Base-by-base conservation (phyloP, 2,797 vertebrate genomes). In the Leptatherina wallacei region DNA sequence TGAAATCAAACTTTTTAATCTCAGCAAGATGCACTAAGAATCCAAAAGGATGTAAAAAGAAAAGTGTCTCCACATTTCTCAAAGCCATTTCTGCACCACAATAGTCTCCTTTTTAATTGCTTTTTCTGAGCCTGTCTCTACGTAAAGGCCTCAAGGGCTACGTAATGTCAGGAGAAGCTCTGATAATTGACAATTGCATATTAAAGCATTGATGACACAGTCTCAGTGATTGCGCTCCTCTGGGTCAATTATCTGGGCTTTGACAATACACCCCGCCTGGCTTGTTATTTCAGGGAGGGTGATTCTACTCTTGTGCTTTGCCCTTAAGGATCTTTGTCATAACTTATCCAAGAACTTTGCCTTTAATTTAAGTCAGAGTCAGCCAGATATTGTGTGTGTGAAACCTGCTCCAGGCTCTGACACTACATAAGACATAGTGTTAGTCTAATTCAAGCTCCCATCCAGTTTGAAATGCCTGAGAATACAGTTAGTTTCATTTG, bases 191-290 rank as follows among this genome's bases (percentile, higher is more conserved):
- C 87, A 80, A 82, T 82, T 77, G 76, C 89, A 88, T 89, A 92
- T 92, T 90, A 90, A 92, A 92, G 84, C 82, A 84, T 84, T 91
- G 81, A 91, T 89, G 83, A 83, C 82, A 75, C 77, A 71, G 74
- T 66, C 68, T 79, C 68, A 68, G 78, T 71, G 84, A 91, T 85
- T 84, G 81, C 69, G 60, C 73, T 89, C 75, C 88, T 89, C 81
- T 52, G 68, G 86, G 87, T 91, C 89, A 88, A 86, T 92, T 92
- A 88, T 88, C 87, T 77, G 71, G 56, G 51, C 77, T 78, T 82
- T 83, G 78, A 85, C 83, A 75, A 78, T 77, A 67, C 81, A 61
- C 69, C 73, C 60, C 63, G 60, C 42, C 59, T 59, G 44, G 29
- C 74, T 69, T 56, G 69, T 73, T 88, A 77, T 84, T 89, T 83